Conservation (phyloP, 1,140 invertebrate species). For the Phymastichus coffea region DNA sequence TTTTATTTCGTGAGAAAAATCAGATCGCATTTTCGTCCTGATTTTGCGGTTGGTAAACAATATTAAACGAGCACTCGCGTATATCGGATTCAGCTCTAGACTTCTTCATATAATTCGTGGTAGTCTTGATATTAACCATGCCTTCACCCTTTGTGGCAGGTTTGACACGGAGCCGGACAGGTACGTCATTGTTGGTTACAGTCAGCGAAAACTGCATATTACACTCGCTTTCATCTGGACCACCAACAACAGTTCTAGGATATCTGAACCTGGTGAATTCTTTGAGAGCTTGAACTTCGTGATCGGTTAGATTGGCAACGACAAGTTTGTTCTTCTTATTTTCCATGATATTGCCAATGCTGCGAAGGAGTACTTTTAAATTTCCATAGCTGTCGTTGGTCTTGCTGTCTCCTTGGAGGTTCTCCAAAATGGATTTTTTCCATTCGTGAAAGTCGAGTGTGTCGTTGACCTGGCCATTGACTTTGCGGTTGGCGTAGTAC, state of each 20-base stretch:
- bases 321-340: background rate
- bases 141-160: background rate
- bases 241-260: background rate
- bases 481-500: background rate
- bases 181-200: background rate
- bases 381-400: background rate
- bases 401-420: background rate
- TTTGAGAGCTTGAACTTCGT: background rate
- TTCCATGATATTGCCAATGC: background rate
- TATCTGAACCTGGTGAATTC: background rate
- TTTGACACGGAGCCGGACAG: background rate
- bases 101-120: no score
- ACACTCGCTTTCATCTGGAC: background rate
- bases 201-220: background rate
- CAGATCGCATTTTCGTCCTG: no score
- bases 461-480: background rate
- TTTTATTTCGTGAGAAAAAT: no score
- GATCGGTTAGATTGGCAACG: background rate
- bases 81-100: background rate
- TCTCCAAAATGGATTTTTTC: constrained; percentile 3
- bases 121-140: background rate
- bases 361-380: background rate
- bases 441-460: constrained; percentile 4
- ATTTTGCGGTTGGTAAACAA: background rate
- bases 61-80: background rate